These are phyloP conservation scores for Tenthredo mesomela DNA, from an alignment of 2,888 invertebrate species.

Conservation along the genomic window DNA sequence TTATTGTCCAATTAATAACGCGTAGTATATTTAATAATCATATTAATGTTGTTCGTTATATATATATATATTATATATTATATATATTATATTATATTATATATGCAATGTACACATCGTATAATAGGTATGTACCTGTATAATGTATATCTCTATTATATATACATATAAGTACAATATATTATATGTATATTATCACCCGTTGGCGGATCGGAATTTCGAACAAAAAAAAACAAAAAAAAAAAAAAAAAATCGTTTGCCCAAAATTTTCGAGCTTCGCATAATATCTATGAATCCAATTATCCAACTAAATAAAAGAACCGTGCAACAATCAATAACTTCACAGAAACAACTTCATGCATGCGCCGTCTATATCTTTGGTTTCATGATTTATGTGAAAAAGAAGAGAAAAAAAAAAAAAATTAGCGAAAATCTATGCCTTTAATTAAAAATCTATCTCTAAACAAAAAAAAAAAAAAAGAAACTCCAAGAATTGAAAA, in stretches of 20 bases:
- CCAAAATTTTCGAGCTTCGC: neutral
- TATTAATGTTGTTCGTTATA: slow-evolving; percentile 74
- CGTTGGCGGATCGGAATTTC: neutral
- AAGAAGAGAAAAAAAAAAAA: neutral
- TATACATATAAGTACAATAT: slow-evolving; percentile 1
- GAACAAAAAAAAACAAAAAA: neutral
- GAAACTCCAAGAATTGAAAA: too few species aligned
- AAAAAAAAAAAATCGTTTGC: neutral
- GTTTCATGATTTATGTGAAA: too few species aligned
- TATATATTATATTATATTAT: slow-evolving; percentile 24
- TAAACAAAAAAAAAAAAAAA: too few species aligned
- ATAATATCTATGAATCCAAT: neutral
- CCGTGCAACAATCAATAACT: neutral
- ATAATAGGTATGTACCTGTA: slow-evolving; percentile 55
- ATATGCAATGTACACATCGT: slow-evolving; percentile 61
- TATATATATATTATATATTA: slow-evolving; percentile 34
- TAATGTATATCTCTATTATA: slow-evolving; percentile 48
- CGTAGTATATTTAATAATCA: slow-evolving; percentile 68
- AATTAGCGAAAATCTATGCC: neutral
- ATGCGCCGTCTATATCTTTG: too few species aligned
- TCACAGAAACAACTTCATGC: neutral
- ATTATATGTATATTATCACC: neutral
- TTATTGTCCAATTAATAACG: slow-evolving; percentile 71
- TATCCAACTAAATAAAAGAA: neutral
- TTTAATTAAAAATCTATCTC: too few species aligned